Evolutionary conservation across 2,888 invertebrate genomes (phyloP).

Genomic region (Crematogaster levior): DNA sequence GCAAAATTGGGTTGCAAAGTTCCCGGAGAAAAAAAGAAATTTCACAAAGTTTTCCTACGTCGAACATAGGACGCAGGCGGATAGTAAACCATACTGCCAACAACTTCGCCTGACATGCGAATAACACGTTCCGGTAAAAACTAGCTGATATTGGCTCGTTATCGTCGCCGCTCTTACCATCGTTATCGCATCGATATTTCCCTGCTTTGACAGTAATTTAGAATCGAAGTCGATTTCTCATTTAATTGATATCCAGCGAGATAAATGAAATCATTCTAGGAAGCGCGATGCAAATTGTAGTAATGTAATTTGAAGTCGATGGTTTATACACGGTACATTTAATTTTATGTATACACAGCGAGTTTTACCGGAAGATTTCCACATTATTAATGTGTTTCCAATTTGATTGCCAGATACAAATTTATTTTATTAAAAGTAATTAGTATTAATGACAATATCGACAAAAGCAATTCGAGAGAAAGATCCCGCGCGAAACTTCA

Average conservation of each 20-base stretch:
- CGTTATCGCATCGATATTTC: constrained; percentile 32
- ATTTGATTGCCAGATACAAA: neutral
- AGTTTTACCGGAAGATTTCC: neutral
- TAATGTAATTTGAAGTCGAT: constrained; percentile 20
- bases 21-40: constrained; percentile 20
- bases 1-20: constrained; percentile 48
- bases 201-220: constrained; percentile 36
- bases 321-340: constrained; percentile 23
- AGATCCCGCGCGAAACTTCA: neutral
- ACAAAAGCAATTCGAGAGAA: neutral
- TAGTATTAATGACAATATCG: neutral
- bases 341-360: constrained; percentile 23
- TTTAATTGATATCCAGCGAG: constrained; percentile 37
- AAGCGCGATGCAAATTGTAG: constrained; percentile 28
- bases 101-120: constrained; percentile 33
- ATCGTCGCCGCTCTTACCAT: constrained; percentile 12
- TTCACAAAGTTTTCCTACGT: constrained; percentile 47
- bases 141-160: constrained; percentile 48
- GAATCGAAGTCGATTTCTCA: constrained; percentile 36
- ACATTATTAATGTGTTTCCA: constrained; percentile 14
- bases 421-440: neutral
- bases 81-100: constrained; percentile 46
- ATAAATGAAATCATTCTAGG: constrained; percentile 36
- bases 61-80: constrained; percentile 34
- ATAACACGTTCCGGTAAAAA: constrained; percentile 46